Percentiles rank a stretch among this genome's conserved stretches.
phyloP scores from a whole-genome alignment of 2,888 invertebrate genomes.

The Erpobdella octoculata region DNA sequence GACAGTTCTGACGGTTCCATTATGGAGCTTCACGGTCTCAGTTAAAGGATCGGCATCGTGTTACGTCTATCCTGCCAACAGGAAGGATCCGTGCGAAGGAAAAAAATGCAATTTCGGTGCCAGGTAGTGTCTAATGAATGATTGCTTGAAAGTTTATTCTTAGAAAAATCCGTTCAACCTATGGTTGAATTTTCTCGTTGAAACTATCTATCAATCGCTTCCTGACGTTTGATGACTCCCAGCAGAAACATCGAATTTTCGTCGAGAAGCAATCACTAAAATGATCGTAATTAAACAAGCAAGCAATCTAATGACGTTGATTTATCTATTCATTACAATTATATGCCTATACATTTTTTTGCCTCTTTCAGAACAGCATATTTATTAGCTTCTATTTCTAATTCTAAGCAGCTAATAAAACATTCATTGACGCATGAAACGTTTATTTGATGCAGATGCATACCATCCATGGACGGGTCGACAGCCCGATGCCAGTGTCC shows the following conservation, averaged over 20 bases:
- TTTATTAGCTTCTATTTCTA: too few relatives aligned
- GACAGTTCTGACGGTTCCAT: neutral
- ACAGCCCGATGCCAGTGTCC: conserved; percentile 71
- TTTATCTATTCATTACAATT: neutral
- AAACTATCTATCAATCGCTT: too few relatives aligned
- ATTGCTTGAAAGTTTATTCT: neutral
- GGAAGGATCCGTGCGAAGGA: conserved; percentile 66
- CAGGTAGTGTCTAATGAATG: conserved; percentile 50
- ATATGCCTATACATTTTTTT: neutral
- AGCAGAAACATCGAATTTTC: too few relatives aligned
- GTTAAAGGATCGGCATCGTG: conserved; percentile 11
- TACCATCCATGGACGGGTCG: conserved; percentile 61
- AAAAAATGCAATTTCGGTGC: conserved; percentile 65
- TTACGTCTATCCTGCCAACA: conserved; percentile 56
- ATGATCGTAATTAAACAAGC: neutral
- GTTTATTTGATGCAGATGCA: conserved; percentile 53
- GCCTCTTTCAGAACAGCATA: too few relatives aligned
- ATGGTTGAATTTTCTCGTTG: too few relatives aligned
- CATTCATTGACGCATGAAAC: neutral
- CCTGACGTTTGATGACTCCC: too few relatives aligned
- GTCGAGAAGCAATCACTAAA: neutral
- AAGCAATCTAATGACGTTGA: neutral
- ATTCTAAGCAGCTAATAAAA: too few relatives aligned
- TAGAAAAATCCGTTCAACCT: too few relatives aligned
- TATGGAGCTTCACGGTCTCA: neutral